Base-by-base conservation (phyloP, 2,888 invertebrate genomes). In the Rhaphigaster nebulosa region DNA sequence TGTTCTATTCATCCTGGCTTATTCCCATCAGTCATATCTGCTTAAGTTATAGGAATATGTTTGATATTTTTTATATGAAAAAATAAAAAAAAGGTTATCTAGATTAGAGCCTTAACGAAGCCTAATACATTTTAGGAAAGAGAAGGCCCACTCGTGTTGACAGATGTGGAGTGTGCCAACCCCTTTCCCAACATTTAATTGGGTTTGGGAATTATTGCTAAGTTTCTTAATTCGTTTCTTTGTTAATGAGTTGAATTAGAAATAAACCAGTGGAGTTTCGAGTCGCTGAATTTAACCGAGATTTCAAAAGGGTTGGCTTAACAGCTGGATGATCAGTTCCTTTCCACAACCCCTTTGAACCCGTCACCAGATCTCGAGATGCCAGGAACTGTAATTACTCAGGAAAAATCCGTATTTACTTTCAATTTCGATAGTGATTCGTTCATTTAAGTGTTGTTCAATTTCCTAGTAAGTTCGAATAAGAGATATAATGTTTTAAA, bases 151-250 rank as follows among this genome's bases (percentile, higher is more conserved):
- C 65, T 34, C 34, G 34, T 34, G 34, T 20, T 70, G 70, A 70
- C 70, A 70, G 70, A 70, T 70, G 70, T 34, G 70, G 70, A 34
- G 34, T 70, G 34, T 65, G 29, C 65, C 65, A 65, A 15, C n/a
- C 29, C 29, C 20, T 34, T 20, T 20, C 1, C 70, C 34, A 70
- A 65, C 65, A 70, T 34, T 65, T 65, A 65, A 70, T 70, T 70
- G 70, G 70, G 70, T 34, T 70, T 34, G 34, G 6, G 70, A 70
- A 34, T 70, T 70, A 70, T 70, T 70, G 34, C 70, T 70, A 70
- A 70, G 70, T 70, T 70, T 70, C 70, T 70, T 70, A 34, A 70
- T 70, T 70, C 70, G 70, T 70, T 70, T 70, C 70, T 70, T 70
- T 70, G 70, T 70, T 34, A 70, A 70, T 70, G 70, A 70, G 70